phyloP scores from a whole-genome alignment of 2,888 invertebrate species.

The Cheilosia vernalis region DNA sequence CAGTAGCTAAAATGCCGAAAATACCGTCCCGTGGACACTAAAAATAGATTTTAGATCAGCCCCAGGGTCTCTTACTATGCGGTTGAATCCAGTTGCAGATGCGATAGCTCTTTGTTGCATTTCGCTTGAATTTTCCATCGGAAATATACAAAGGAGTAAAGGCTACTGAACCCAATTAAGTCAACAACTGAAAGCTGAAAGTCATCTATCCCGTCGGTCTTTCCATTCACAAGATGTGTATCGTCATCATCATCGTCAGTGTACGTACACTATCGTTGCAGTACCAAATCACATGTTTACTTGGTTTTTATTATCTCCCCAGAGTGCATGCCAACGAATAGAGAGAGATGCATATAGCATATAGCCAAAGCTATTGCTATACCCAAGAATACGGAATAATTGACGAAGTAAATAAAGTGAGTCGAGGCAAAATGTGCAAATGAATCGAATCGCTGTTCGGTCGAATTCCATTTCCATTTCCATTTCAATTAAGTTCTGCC shows the following conservation, averaged over 20 bases:
- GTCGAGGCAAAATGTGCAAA: slow-evolving; percentile 68
- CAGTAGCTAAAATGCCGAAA: too few species aligned
- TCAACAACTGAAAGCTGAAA: slow-evolving; percentile 21
- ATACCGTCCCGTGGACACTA: too few species aligned
- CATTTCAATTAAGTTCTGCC: slow-evolving; percentile 74
- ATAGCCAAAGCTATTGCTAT: slow-evolving; percentile 7
- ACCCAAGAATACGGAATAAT: slow-evolving; percentile 63
- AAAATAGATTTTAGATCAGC: too few species aligned
- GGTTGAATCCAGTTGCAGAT: not conserved
- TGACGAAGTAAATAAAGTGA: slow-evolving; percentile 66
- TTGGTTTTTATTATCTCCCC: slow-evolving; percentile 31
- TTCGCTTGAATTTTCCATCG: not conserved
- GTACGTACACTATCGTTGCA: slow-evolving; percentile 19
- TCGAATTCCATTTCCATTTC: slow-evolving; percentile 70
- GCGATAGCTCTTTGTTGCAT: not conserved
- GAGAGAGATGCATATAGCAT: not conserved
- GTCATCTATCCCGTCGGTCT: slow-evolving; percentile 1
- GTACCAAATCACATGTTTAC: slow-evolving; percentile 63
- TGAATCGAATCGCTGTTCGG: slow-evolving; percentile 59
- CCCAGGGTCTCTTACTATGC: not conserved
- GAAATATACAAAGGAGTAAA: slow-evolving; percentile 7
- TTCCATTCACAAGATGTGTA: not conserved
- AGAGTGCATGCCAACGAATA: slow-evolving; percentile 30
- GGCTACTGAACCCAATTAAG: slow-evolving; percentile 25
- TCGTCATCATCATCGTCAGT: not conserved